Conservation (phyloP, 2,888 invertebrate genomes). For the Chrysopilus asiliformis region DNA sequence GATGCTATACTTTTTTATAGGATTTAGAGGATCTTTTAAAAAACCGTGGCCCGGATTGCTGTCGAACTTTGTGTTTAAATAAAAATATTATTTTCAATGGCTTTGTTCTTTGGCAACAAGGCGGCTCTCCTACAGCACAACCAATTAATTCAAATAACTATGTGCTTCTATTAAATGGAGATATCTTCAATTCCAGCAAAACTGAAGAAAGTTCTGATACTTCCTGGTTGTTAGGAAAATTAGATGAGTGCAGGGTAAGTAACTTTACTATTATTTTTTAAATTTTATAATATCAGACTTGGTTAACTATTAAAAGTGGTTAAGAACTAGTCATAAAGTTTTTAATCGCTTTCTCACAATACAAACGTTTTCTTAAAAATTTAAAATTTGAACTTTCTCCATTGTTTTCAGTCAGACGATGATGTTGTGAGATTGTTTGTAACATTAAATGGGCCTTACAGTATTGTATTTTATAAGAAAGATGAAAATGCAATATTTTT, state of each 20-base stretch:
- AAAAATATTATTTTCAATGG: no score
- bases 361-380: no score
- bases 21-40: no score
- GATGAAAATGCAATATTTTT: slow-evolving; percentile 51
- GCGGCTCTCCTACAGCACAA: slow-evolving; percentile 46
- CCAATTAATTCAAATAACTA: slow-evolving; percentile 50
- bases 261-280: background rate
- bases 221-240: slow-evolving; percentile 35
- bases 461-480: slow-evolving; percentile 63
- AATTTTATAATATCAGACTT: background rate
- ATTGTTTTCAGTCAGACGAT: slow-evolving; percentile 17
- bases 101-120: slow-evolving; percentile 77
- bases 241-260: slow-evolving; percentile 20
- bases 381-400: background rate
- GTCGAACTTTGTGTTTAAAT: no score
- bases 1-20: no score
- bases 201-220: slow-evolving; percentile 40
- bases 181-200: slow-evolving; percentile 53
- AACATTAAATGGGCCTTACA: slow-evolving; percentile 66
- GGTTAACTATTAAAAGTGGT: background rate
- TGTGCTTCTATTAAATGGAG: slow-evolving; percentile 77
- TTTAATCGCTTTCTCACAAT: no score
- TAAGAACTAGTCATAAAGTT: no score
- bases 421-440: slow-evolving; percentile 37
- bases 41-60: no score